phyloP scores from a whole-genome alignment of 1,140 invertebrate species.

The Parasteatoda tepidariorum region DNA sequence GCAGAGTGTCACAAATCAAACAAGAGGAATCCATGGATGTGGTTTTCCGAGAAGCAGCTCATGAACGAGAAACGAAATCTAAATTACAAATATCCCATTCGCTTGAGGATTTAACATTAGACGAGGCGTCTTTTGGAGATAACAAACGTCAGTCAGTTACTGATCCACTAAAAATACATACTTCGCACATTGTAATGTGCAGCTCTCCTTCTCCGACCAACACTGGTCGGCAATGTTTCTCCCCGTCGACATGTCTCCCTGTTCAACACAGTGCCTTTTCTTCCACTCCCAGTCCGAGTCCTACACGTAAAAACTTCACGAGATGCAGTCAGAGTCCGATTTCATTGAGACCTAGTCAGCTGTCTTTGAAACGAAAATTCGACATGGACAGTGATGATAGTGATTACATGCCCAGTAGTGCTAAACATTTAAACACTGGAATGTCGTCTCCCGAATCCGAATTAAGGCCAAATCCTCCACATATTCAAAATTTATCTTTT shows the following conservation, averaged over 20 bases:
- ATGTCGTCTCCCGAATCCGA: constrained; percentile 45
- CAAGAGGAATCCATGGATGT: constrained; percentile 89
- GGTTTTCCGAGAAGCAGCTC: constrained; percentile 84
- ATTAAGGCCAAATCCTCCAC: constrained; percentile 3
- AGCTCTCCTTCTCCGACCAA: constrained; percentile 78
- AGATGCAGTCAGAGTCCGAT: constrained; percentile 85
- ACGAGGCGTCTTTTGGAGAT: constrained; percentile 65
- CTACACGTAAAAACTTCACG: constrained; percentile 82
- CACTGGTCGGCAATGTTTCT: constrained; percentile 74
- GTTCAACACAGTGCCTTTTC: constrained; percentile 75
- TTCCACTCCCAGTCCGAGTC: constrained; percentile 76
- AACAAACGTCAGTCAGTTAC: constrained; percentile 66
- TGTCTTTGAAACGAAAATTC: constrained; percentile 83
- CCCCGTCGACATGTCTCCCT: constrained; percentile 73
- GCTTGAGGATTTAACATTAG: constrained; percentile 86
- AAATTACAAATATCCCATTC: constrained; percentile 91
- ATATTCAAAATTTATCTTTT: constrained; percentile 54
- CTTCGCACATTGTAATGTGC: constrained; percentile 70
- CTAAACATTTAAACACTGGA: constrained; percentile 46
- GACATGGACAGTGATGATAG: constrained; percentile 69
- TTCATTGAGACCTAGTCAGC: constrained; percentile 79
- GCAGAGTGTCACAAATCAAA: constrained; percentile 83
- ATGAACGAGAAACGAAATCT: constrained; percentile 87
- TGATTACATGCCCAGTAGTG: constrained; percentile 48
- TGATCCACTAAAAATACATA: constrained; percentile 69